Evolutionary conservation across 2,888 invertebrate genomes (phyloP).

Genomic region (Epistrophella euchroma): DNA sequence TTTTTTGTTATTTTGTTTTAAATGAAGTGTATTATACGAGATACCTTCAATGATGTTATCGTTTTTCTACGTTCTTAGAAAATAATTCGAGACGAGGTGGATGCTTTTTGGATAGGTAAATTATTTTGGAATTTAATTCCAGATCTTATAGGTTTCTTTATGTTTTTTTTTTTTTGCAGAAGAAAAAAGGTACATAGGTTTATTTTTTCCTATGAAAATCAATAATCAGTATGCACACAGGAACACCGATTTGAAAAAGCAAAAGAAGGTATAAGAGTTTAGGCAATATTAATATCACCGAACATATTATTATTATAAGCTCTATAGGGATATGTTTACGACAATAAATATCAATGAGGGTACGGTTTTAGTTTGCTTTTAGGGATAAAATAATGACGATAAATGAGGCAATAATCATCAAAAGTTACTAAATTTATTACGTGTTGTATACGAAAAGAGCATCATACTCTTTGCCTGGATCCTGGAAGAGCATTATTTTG

Average conservation of each 20-base stretch:
- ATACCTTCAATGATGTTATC: constrained; percentile 47
- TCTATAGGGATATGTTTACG: constrained; percentile 42
- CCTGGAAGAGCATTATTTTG: constrained; percentile 4
- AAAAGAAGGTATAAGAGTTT: not conserved
- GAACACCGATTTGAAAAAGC: constrained; percentile 1
- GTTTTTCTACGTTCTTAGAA: constrained; percentile 27
- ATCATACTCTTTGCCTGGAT: not conserved
- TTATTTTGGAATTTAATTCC: constrained; percentile 59
- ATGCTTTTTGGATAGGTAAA: constrained; percentile 36
- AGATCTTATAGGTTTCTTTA: constrained; percentile 20
- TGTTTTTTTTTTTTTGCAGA: not conserved
- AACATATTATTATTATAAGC: constrained; percentile 56
- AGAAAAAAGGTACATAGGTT: not conserved
- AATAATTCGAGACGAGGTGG: too few relatives aligned
- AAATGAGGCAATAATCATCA: constrained; percentile 58
- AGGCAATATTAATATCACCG: constrained; percentile 29
- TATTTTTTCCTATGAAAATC: constrained; percentile 34
- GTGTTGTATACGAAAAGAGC: not conserved
- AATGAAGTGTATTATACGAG: constrained; percentile 18
- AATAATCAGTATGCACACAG: constrained; percentile 39
- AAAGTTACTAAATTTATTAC: constrained; percentile 25
- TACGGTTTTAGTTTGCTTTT: constrained; percentile 20
- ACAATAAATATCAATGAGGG: constrained; percentile 65
- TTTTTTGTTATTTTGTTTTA: constrained; percentile 2
- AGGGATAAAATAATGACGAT: constrained; percentile 39